Evolutionary conservation across 2,888 invertebrate genomes (phyloP).

Genomic region (Cheilosia scutellata): DNA sequence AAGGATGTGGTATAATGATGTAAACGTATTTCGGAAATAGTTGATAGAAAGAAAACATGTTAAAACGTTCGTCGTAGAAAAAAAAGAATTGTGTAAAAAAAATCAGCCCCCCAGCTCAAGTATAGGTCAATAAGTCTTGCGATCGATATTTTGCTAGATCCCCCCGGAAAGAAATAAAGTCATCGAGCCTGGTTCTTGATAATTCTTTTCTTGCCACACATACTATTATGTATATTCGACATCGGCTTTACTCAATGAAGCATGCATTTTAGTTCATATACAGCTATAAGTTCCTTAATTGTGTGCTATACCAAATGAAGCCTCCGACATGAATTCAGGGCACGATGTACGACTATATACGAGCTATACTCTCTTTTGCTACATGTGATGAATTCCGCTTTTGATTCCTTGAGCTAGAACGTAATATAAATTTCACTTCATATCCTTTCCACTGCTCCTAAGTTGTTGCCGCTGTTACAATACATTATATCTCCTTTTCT

Average conservation of each 20-base stretch:
- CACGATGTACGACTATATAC: slow-evolving; percentile 21
- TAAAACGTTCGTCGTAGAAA: no score
- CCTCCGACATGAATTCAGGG: slow-evolving; percentile 38
- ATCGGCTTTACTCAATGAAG: slow-evolving; percentile 20
- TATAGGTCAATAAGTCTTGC: no score
- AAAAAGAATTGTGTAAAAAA: no score
- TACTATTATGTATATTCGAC: slow-evolving; percentile 5
- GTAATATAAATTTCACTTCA: slow-evolving; percentile 66
- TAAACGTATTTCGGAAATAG: no score
- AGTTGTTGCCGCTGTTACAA: slow-evolving; percentile 44
- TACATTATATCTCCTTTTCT: slow-evolving; percentile 15
- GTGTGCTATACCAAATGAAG: slow-evolving; percentile 28
- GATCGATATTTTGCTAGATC: no score
- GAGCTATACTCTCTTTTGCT: not conserved
- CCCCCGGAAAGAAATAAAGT: no score
- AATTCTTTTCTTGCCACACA: not conserved
- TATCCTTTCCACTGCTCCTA: slow-evolving; percentile 61
- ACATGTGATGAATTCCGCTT: slow-evolving; percentile 69
- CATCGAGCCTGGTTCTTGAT: no score
- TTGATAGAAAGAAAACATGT: no score
- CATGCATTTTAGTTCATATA: slow-evolving; percentile 19
- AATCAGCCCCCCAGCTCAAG: no score
- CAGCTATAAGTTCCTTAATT: slow-evolving; percentile 45
- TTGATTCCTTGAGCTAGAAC: slow-evolving; percentile 62
- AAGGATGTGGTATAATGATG: no score